These are phyloP conservation scores for Ephydatia muelleri DNA, from an alignment of 37 sponge, comb jelly and placozoan species.

Conservation along the genomic window DNA sequence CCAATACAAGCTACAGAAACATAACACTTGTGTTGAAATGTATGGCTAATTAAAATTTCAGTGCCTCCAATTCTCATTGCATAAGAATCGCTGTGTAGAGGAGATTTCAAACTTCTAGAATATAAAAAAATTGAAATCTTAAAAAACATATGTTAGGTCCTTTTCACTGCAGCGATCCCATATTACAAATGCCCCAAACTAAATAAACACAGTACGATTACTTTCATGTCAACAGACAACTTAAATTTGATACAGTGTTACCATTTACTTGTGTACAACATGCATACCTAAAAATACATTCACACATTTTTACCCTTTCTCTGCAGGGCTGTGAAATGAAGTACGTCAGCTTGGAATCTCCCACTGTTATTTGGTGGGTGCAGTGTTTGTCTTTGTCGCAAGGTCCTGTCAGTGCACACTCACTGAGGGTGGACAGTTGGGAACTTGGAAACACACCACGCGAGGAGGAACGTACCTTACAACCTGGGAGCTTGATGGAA, in stretches of 20 bases:
- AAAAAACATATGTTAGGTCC: too few relatives aligned
- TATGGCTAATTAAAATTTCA: too few relatives aligned
- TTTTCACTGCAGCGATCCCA: too few relatives aligned
- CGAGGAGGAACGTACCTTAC: not conserved
- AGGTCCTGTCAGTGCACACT: conserved; percentile 51
- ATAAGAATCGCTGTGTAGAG: not conserved
- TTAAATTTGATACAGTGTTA: too few relatives aligned
- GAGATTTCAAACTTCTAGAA: too few relatives aligned
- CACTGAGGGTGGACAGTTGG: not conserved
- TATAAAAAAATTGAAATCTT: too few relatives aligned
- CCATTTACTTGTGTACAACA: not conserved
- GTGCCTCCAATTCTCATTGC: not conserved
- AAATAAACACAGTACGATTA: too few relatives aligned
- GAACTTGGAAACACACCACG: not conserved
- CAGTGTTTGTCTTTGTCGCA: conserved; percentile 15
- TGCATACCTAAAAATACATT: not conserved
- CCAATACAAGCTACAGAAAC: conserved; percentile 8
- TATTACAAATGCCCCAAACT: conserved; percentile 3
- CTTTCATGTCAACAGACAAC: too few relatives aligned
- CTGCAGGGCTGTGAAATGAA: conserved; percentile 60
- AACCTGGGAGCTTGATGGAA: conserved; percentile 5
- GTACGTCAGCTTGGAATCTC: conserved; percentile 31
- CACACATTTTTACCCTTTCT: conserved; percentile 49
- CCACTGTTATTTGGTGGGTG: conserved; percentile 42
- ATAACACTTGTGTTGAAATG: too few relatives aligned